phyloP scores from a whole-genome alignment of 2,113 vertebrate species.

The Plotosus lineatus region DNA sequence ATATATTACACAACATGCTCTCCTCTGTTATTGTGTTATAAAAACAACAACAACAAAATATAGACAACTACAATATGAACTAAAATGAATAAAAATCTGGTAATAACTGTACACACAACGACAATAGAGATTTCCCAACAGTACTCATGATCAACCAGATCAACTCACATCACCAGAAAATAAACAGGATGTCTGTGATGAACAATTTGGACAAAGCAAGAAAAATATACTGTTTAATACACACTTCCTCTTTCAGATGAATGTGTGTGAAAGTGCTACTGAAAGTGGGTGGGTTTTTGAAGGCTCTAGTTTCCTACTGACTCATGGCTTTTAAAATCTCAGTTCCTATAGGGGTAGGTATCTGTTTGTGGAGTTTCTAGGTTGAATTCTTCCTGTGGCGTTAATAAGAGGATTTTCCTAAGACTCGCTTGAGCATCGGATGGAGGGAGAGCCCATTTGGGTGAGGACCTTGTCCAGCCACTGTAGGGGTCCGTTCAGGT shows the following conservation, averaged over 20 bases:
- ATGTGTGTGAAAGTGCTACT: conserved; percentile 69
- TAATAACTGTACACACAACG: conserved; percentile 47
- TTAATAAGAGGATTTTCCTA: conserved; percentile 66
- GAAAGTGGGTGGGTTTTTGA: conserved; percentile 56
- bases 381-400: conserved; percentile 22
- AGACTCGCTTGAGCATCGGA: conserved; percentile 96
- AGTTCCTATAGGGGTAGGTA: conserved; percentile 25
- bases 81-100: conserved; percentile 56
- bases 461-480: conserved; percentile 99
- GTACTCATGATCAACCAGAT: conserved; percentile 32
- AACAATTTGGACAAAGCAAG: conserved; percentile 45
- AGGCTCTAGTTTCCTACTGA: conserved; percentile 43
- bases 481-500: conserved; percentile 95
- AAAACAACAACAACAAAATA: conserved; percentile 53
- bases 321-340: conserved; percentile 39
- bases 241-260: conserved; percentile 63
- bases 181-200: conserved; percentile 30
- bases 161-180: conserved; percentile 40
- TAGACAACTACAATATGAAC: conserved; percentile 48
- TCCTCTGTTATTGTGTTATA: conserved; percentile 28
- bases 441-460: conserved; percentile 95
- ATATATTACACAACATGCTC: conserved; percentile 8
- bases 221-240: conserved; percentile 62
- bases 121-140: conserved; percentile 45
- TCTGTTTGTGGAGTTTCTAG: conserved; percentile 21